Evolutionary conservation across 2,797 vertebrate genomes (phyloP), one percentile per base, ranked within the genome.

Genomic region (Arnoldichthys spilopterus): DNA sequence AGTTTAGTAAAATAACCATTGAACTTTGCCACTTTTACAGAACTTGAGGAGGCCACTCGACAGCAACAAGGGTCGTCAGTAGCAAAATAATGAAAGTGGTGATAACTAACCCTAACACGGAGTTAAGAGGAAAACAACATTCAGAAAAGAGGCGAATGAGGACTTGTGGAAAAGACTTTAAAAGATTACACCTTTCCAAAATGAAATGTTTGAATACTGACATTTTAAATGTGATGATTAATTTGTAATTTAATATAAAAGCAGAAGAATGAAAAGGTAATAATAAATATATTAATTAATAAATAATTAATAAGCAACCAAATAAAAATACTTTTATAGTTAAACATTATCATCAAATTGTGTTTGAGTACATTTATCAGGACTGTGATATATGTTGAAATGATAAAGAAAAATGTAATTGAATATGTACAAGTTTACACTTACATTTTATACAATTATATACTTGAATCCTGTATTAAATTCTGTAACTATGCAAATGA

Each of bases 11-110:
- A 74, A 43, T 59, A 72, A 73, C 15, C 24, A 45, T n/a, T 30
- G 24, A 20, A 49, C 12, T 32, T 53, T 70, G 6, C 47, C 20
- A 28, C 11, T 37, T 81, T 81, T 71, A 66, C 61, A 76, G 79
- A 81, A 76, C 45, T 72, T 49, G 74, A 81, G 22, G 63, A 49
- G 8, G 34, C 34, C 2, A 28, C 24, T 24, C 34, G 69, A 8
- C 61, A 26, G 24, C 64, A 58, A 18, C 18, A 63, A 32, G 18
- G 16, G 66, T 18, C 64, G 30, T 74, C 54, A 54, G 64, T 70
- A 45, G 8, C 26, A 40, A 22, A 62, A 68, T 20, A 9, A 37
- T 28, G 56, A 30, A 59, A 30, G 2, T 4, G 40, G 11, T 43
- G 1, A 43, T 4, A 43, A 43, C 9, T 8, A 43, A 4, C 40